Evolutionary conservation across 2,797 vertebrate genomes (phyloP).

Genomic region (Apogon talboti): DNA sequence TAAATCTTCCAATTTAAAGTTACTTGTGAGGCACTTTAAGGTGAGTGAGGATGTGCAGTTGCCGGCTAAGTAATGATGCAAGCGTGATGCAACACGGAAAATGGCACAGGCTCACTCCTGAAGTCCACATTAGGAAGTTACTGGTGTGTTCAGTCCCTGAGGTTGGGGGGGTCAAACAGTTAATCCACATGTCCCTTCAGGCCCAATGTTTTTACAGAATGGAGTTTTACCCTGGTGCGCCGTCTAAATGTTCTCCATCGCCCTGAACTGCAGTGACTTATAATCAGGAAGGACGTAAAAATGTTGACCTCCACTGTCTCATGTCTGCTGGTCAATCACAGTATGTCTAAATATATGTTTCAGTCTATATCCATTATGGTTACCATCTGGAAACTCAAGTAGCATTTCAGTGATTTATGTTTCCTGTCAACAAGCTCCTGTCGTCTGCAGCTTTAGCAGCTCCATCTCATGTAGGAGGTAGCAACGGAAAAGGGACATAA

Average conservation of each 20-base stretch:
- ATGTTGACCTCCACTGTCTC: conserved; percentile 61
- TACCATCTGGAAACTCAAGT: conserved; percentile 61
- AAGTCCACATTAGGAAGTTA: conserved; percentile 34
- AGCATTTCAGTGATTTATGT: conserved; percentile 47
- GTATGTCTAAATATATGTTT: conserved; percentile 53
- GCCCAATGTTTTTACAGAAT: conserved; percentile 53
- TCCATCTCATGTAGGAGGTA: conserved; percentile 11
- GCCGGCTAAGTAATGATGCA: conserved; percentile 59
- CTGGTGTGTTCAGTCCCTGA: conserved; percentile 32
- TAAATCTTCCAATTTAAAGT: conserved; percentile 64
- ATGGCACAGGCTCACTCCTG: conserved; percentile 57
- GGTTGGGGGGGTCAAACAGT: conserved; percentile 65
- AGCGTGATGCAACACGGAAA: conserved; percentile 58
- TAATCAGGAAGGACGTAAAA: conserved; percentile 56
- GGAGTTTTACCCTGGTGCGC: conserved; percentile 31
- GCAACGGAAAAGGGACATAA: conserved; percentile 60
- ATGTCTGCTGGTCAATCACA: conserved; percentile 46
- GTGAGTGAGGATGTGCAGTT: conserved; percentile 50
- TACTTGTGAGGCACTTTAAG: conserved; percentile 61
- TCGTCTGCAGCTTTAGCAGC: conserved; percentile 11
- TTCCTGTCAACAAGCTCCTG: conserved; percentile 32
- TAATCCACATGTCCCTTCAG: conserved; percentile 48
- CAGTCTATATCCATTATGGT: conserved; percentile 37
- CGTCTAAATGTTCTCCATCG: conserved; percentile 48
- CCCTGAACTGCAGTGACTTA: conserved; percentile 49